Percentiles rank a stretch among this genome's conserved stretches.
Conservation (phyloP, 2,888 invertebrate species). For the Lasioglossum vierecki region DNA sequence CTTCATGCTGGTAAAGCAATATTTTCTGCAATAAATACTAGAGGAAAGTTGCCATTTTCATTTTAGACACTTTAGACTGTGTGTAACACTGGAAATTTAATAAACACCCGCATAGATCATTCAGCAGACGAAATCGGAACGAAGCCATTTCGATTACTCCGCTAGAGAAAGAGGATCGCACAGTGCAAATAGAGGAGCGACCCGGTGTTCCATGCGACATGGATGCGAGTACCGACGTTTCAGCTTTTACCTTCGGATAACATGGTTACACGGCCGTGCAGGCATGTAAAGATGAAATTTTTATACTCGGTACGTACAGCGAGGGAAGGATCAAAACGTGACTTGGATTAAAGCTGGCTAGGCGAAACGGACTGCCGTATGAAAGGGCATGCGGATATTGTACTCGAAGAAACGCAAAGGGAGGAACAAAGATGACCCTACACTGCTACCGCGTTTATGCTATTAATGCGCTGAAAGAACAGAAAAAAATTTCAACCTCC, state of each 20-base stretch:
- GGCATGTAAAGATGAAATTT: slow-evolving; percentile 37
- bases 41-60: neutral
- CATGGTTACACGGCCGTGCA: slow-evolving; percentile 21
- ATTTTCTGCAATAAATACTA: neutral
- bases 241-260: slow-evolving; percentile 22
- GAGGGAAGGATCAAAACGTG: slow-evolving; percentile 38
- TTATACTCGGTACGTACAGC: slow-evolving; percentile 25
- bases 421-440: neutral
- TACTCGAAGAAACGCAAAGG: neutral
- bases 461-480: neutral
- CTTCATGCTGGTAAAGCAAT: neutral
- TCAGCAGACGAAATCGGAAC: neutral
- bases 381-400: slow-evolving; percentile 29
- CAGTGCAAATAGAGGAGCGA: neutral
- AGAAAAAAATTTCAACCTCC: neutral
- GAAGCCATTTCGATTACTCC: neutral
- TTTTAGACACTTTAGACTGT: neutral
- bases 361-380: slow-evolving; percentile 18
- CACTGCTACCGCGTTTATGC: neutral
- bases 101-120: neutral
- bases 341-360: slow-evolving; percentile 43
- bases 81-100: neutral
- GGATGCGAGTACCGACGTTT: neutral
- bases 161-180: neutral
- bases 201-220: neutral